Evolutionary conservation across 2,113 vertebrate genomes (phyloP).

Genomic region (Mustelus asterias): DNA sequence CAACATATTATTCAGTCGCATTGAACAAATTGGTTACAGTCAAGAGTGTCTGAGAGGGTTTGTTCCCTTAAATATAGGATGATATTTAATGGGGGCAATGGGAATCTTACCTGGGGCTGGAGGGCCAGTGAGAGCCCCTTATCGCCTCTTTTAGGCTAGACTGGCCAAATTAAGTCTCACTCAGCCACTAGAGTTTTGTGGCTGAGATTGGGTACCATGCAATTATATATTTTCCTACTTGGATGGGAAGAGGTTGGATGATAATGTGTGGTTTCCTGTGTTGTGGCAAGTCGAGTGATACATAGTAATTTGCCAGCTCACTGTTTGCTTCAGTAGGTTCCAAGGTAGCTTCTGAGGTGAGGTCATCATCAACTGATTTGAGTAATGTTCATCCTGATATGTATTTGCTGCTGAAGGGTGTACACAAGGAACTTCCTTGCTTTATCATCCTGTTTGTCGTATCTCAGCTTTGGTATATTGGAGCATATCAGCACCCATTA

Average conservation of each 20-base stretch:
- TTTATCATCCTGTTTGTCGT: neutral
- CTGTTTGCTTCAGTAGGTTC: neutral
- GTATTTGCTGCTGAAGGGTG: neutral
- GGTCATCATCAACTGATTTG: neutral
- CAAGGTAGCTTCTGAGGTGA: neutral
- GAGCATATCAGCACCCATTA: neutral
- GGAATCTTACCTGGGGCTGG: neutral
- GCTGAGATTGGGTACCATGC: neutral
- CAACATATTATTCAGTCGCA: neutral
- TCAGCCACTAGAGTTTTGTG: neutral
- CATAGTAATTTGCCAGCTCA: neutral
- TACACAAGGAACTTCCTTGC: neutral
- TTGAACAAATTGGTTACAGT: neutral
- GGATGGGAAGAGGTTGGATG: neutral
- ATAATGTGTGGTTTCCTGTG: neutral
- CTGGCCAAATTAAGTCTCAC: too few species aligned
- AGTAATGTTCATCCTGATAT: neutral
- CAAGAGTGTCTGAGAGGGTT: neutral
- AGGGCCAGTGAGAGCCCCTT: neutral
- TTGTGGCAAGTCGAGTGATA: neutral
- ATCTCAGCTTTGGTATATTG: neutral
- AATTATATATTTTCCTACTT: neutral
- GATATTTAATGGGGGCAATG: neutral
- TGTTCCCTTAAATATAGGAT: too few species aligned
- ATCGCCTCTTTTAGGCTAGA: neutral